Evolutionary conservation across 2,113 vertebrate species (phyloP), one percentile per base, ranked within the genome.

Genomic region (Rana temporaria): DNA sequence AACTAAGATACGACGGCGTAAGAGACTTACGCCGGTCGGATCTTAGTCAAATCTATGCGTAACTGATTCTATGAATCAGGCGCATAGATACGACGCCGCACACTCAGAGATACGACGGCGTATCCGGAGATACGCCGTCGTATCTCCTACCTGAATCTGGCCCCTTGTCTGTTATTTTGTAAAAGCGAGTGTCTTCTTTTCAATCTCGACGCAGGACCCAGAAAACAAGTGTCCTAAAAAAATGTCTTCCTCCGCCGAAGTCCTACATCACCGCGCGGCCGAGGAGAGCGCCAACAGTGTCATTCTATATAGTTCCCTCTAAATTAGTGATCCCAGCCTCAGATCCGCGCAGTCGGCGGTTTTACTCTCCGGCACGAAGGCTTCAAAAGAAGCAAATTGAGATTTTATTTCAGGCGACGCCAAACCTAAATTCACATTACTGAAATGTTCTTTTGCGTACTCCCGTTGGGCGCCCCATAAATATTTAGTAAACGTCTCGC

Each of bases 101-200:
- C n/a, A n/a, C n/a, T n/a, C n/a, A n/a, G n/a, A n/a, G n/a, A n/a
- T n/a, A n/a, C n/a, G n/a, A n/a, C n/a, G n/a, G n/a, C n/a, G n/a
- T n/a, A n/a, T n/a, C n/a, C n/a, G n/a, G n/a, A n/a, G n/a, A n/a
- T n/a, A n/a, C n/a, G n/a, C n/a, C n/a, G n/a, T n/a, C n/a, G n/a
- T n/a, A n/a, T n/a, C n/a, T n/a, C n/a, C n/a, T n/a, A n/a, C n/a
- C n/a, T n/a, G n/a, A n/a, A n/a, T n/a, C n/a, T n/a, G n/a, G n/a
- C n/a, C n/a, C n/a, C n/a, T n/a, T 82, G 67, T 84, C 76, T 87
- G 64, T 84, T 86, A 88, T 90, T 92, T 90, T 86, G 85, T 88
- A 89, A 88, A 90, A 57, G 75, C 56, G 81, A 69, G 78, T 90
- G 89, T 85, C 84, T 87, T 86, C 70, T 85, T 90, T 89, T 90